Conservation (phyloP, 2,888 invertebrate genomes). For the Orchesella flavescens region DNA sequence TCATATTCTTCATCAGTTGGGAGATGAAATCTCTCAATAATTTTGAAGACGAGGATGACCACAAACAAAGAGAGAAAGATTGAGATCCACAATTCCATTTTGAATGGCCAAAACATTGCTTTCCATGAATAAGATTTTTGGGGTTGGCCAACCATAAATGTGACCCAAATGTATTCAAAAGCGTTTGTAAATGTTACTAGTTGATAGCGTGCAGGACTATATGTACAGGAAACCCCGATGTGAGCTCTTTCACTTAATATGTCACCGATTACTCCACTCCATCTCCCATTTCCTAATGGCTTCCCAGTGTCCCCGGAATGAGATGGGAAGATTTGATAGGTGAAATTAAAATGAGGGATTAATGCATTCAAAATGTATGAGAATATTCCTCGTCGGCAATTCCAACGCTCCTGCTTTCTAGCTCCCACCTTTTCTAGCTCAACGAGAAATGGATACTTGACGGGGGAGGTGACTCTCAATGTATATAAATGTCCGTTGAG, state of each 20-base stretch:
- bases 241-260: conserved; percentile 43
- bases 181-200: conserved; percentile 26
- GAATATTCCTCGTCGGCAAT: conserved; percentile 31
- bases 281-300: conserved; percentile 32
- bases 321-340: conserved; percentile 34
- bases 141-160: conserved; percentile 44
- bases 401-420: conserved; percentile 23
- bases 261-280: conserved; percentile 50
- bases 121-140: conserved; percentile 43
- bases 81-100: conserved; percentile 28
- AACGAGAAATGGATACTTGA: conserved; percentile 32
- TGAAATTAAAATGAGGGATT: conserved; percentile 35
- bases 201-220: conserved; percentile 23
- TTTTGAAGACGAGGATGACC: conserved; percentile 31
- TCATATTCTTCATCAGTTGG: not conserved
- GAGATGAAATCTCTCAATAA: conserved; percentile 2
- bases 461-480: conserved; percentile 22
- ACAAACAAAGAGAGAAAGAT: not conserved
- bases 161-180: conserved; percentile 31
- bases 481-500: conserved; percentile 24
- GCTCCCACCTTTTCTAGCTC: conserved; percentile 18
- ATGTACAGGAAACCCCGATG: conserved; percentile 19
- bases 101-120: conserved; percentile 47
- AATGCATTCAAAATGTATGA: conserved; percentile 35
- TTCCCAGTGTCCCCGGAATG: conserved; percentile 45